Base-by-base conservation (phyloP, 1,140 invertebrate species). In the Aphidius ervi region DNA sequence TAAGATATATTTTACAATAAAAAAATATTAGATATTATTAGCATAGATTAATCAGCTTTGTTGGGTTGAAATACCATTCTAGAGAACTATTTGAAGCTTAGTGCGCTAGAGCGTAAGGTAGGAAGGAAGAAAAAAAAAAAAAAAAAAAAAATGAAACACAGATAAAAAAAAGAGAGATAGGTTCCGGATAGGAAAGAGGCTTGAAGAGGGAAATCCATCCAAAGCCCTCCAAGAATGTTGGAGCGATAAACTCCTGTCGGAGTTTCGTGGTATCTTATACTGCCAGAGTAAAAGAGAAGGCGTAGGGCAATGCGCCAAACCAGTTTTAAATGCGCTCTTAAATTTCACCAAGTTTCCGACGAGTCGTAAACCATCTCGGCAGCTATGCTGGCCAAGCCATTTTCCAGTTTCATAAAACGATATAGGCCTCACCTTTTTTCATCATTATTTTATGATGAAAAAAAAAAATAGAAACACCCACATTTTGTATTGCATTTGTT, bases 301-400 rank as follows among this genome's bases (percentile, higher is more conserved):
- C 68, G 67, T 67, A 77, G 75, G 76, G 76, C 75, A 78, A 72
- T 71, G 72, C 75, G 75, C 75, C 76, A 78, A 78, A 78, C 76
- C 75, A 77, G 77, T 77, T 79, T 79, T 77, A 79, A 77, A 79
- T 77, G 75, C 75, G 74, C 75, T 77, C 76, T 78, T 78, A 78
- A 78, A 78, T 77, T 77, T 76, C 72, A 72, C 68, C 73, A 74
- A 75, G 69, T 74, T 74, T 31, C 70, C 75, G 72, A 77, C 75
- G 75, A 76, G 72, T 74, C 74, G 76, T 78, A 78, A 77, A 77
- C 72, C 72, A 79, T 77, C 74, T 75, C 72, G 70, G 69, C 70
- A 70, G 70, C 73, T 76, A 39, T 20, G 49, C 64, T 52, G 54
- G 62, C 31, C 49, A 52, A 23, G 49, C 40, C 49, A 23, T 39